phyloP scores from a whole-genome alignment of 2,888 invertebrate species.

The Drosophila borborema region DNA sequence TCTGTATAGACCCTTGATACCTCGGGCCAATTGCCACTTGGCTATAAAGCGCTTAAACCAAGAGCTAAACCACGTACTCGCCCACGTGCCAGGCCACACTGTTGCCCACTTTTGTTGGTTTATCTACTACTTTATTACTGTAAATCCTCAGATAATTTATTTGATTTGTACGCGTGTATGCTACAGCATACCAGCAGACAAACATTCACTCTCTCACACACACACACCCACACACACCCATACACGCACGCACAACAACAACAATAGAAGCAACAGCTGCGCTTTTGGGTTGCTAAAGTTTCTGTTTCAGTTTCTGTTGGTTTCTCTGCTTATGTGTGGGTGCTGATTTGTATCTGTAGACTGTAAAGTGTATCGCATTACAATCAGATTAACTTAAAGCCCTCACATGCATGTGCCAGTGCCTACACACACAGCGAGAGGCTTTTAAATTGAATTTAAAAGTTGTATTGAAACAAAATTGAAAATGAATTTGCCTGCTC shows the following conservation, averaged over 20 bases:
- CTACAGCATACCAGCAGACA: constrained; percentile 31
- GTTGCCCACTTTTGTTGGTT: constrained; percentile 65
- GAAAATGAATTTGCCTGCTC: constrained; percentile 66
- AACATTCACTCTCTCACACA: constrained; percentile 9
- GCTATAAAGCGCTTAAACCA: constrained; percentile 20
- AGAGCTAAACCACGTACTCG: constrained; percentile 31
- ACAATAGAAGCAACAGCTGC: constrained; percentile 72
- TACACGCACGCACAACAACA: constrained; percentile 12
- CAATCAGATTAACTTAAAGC: constrained; percentile 78
- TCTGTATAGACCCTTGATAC: constrained; percentile 11
- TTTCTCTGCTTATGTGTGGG: constrained; percentile 55
- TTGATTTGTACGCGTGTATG: constrained; percentile 75
- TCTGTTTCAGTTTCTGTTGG: constrained; percentile 43
- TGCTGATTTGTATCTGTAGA: constrained; percentile 77
- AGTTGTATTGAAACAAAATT: constrained; percentile 69
- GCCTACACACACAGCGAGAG: constrained; percentile 1
- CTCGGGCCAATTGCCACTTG: constrained; percentile 33
- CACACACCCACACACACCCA: constrained; percentile 12
- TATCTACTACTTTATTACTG: constrained; percentile 79
- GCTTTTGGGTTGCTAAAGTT: constrained; percentile 40
- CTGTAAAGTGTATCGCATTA: constrained; percentile 78
- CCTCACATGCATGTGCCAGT: constrained; percentile 41
- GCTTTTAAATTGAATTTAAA: constrained; percentile 72
- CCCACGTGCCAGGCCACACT: constrained; percentile 55
- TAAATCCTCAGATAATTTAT: constrained; percentile 78